Conservation (phyloP, 2,113 vertebrate species). For the Microtus oregoni region DNA sequence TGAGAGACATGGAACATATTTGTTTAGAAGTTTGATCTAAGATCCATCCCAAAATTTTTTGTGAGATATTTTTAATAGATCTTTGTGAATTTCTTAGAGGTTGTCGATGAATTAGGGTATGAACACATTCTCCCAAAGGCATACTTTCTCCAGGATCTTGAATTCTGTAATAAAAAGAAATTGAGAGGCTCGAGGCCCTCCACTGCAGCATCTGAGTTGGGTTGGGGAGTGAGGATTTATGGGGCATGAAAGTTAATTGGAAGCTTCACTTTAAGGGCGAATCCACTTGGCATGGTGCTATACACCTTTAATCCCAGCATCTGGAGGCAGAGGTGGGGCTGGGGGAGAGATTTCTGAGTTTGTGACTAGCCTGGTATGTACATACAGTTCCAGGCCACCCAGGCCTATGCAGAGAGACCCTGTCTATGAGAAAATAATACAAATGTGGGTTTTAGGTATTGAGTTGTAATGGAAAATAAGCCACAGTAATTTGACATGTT, state of each 20-base stretch:
- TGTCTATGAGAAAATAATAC: background rate
- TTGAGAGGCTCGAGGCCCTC: background rate
- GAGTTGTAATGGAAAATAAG: background rate
- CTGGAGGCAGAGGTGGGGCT: background rate
- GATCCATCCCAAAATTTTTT: background rate
- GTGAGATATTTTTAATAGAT: background rate
- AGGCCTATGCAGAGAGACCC: background rate
- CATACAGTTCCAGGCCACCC: background rate
- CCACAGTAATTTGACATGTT: background rate
- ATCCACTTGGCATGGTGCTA: background rate
- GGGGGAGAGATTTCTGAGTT: background rate
- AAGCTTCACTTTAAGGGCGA: background rate
- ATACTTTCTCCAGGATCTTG: background rate
- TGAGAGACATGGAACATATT: background rate
- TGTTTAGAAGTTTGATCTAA: background rate
- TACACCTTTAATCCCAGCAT: background rate
- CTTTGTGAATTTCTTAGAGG: background rate
- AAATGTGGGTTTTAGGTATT: background rate
- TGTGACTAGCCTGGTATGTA: background rate
- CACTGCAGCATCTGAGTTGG: no score
- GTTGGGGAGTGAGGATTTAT: background rate
- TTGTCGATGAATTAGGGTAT: background rate
- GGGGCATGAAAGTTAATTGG: background rate
- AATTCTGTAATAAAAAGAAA: background rate
- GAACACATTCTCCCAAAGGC: background rate